Evolutionary conservation across 2,888 invertebrate species (phyloP).

Genomic region (Ophraella communa): DNA sequence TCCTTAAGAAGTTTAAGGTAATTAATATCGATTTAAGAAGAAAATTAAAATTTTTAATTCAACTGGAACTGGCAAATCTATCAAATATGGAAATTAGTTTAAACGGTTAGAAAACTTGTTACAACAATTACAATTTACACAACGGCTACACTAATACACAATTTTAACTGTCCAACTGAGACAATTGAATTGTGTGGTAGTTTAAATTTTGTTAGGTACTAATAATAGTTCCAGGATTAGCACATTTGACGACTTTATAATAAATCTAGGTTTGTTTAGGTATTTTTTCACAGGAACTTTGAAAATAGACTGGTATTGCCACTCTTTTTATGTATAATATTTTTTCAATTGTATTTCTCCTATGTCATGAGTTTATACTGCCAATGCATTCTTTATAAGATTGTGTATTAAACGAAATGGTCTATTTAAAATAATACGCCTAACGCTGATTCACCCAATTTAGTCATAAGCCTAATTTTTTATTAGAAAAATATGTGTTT

Average conservation of each 20-base stretch:
- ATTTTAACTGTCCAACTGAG: too few relatives aligned
- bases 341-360: background rate
- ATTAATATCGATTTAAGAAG: background rate
- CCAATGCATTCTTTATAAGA: conserved; percentile 3
- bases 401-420: background rate
- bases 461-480: background rate
- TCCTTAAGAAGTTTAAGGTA: background rate
- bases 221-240: too few relatives aligned
- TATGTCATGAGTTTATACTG: conserved; percentile 4
- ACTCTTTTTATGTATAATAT: background rate
- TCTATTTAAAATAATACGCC: conserved; percentile 2
- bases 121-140: too few relatives aligned
- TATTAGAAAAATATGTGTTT: background rate
- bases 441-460: background rate
- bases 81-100: too few relatives aligned
- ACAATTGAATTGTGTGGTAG: too few relatives aligned
- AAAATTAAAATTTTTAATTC: background rate
- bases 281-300: background rate
- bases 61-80: too few relatives aligned
- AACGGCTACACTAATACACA: too few relatives aligned
- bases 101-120: too few relatives aligned
- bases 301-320: conserved; percentile 1
- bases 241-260: too few relatives aligned
- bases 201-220: too few relatives aligned
- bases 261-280: too few relatives aligned